Percentiles rank a stretch among this genome's conserved stretches.
Conservation (phyloP, 2,888 invertebrate species). For the Hypselothyrea guttata region DNA sequence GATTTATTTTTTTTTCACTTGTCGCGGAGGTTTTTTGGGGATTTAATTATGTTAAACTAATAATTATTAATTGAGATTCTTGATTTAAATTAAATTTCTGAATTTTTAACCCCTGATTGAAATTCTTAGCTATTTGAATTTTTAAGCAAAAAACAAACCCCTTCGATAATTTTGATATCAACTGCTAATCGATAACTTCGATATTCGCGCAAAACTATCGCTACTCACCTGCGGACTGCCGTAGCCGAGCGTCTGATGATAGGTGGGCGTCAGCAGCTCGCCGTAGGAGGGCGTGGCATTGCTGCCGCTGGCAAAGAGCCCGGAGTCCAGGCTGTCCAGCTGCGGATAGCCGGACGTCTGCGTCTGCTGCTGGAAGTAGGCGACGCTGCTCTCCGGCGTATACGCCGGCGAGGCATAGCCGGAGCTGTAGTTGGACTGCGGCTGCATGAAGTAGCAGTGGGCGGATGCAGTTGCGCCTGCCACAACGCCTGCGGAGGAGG, state of each 20-base stretch:
- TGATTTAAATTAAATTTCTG: no score
- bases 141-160: no score
- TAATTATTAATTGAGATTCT: no score
- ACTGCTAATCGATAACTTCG: no score
- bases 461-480: conserved; percentile 1
- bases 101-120: no score
- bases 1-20: no score
- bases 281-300: conserved; percentile 76
- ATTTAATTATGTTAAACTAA: no score
- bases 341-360: conserved; percentile 51
- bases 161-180: no score
- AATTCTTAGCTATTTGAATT: no score
- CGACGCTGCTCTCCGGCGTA: conserved; percentile 62
- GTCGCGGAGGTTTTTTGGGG: no score
- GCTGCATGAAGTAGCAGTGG: conserved; percentile 73
- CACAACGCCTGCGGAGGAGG: conserved; percentile 17
- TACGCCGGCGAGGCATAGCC: conserved; percentile 80
- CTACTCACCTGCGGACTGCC: conserved; percentile 66
- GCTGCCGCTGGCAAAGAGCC: conserved; percentile 61
- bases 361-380: conserved; percentile 61
- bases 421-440: conserved; percentile 79
- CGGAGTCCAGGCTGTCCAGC: conserved; percentile 72
- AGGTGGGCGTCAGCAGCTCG: conserved; percentile 73
- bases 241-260: conserved; percentile 69
- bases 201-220: no score